Conservation (phyloP, 2,888 invertebrate species). For the Tricholauxania praeusta region DNA sequence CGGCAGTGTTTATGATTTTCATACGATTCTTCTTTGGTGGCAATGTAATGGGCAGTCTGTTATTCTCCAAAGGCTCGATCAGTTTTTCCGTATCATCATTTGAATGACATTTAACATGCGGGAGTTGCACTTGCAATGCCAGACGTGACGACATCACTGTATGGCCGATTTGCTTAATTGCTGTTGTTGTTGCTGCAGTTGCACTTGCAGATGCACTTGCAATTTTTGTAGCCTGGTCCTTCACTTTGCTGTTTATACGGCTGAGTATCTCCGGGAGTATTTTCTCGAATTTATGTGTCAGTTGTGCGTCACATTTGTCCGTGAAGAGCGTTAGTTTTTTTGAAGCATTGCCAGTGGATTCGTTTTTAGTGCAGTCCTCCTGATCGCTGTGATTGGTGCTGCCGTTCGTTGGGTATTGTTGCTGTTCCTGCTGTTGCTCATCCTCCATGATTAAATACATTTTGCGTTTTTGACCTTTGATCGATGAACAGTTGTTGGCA, state of each 20-base stretch:
- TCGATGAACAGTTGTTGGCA: constrained; percentile 17
- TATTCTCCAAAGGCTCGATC: background rate
- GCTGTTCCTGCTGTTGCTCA: constrained; percentile 19
- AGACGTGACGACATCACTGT: background rate
- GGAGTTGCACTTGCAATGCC: no score
- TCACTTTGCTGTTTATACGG: constrained; percentile 52
- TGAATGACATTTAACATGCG: no score
- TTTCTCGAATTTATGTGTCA: constrained; percentile 63
- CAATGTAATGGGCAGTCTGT: constrained; percentile 58
- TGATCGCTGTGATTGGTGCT: background rate
- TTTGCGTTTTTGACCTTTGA: constrained; percentile 56
- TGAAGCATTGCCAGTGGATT: constrained; percentile 38
- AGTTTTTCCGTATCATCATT: no score
- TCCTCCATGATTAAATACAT: constrained; percentile 63
- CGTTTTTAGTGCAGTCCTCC: background rate
- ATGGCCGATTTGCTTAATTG: constrained; percentile 36
- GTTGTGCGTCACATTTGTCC: constrained; percentile 56
- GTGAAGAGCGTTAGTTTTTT: constrained; percentile 63
- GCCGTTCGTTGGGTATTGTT: background rate
- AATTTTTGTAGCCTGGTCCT: background rate
- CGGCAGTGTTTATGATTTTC: constrained; percentile 52
- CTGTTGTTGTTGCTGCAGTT: constrained; percentile 14
- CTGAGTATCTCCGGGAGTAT: constrained; percentile 62
- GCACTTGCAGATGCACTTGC: constrained; percentile 14
- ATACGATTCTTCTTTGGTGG: constrained; percentile 64